Base-by-base conservation (phyloP, 1,140 invertebrate species). In the Drosophila repletoides region DNA sequence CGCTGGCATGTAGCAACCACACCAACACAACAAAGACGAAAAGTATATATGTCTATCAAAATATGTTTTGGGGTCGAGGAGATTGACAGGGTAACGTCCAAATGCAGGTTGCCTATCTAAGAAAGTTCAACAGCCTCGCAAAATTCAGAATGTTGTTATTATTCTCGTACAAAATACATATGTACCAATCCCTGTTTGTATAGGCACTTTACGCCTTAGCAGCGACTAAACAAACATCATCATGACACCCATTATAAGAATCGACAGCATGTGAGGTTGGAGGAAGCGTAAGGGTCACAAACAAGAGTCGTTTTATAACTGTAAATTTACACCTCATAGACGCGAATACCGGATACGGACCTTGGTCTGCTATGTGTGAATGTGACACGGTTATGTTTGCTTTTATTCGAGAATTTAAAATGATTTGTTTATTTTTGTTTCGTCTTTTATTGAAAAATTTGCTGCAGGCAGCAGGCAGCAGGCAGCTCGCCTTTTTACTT, bases 321-420 rank as follows among this genome's bases (percentile, higher is more conserved):
- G 80, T 71, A 75, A 86, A 61, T 79, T 84, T 70, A 79, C 80
- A 84, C 79, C 79, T 79, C 80, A 74, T 72, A 17, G 22, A 17
- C 51, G 33, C 49, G 15, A 31, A 21, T n/a, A 9, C 21, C 26
- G 38, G 38, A 38, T 58, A 43, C 26, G 45, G 33, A 49, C 22
- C 33, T 2, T 28, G 19, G 5, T 29, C 36, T 15, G 24, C 17
- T 29, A 12, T 56, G 59, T 56, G 36, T 24, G 51, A 15, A 14
- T 53, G 17, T 31, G 46, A 33, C 19, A 49, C 17, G 36, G 46
- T 7, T 48, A 45, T 83, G 64, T 81, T 83, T 76, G 70, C 73
- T 59, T 84, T 84, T 86, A 84, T 86, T 84, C 86, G 80, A 86
- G 80, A 86, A 86, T 86, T 86, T 86, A 58, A 80, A 86, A 86